Evolutionary conservation across 2,888 invertebrate species (phyloP), one percentile per base, ranked within the genome.

Genomic region (Drosophila parthenogenetica): DNA sequence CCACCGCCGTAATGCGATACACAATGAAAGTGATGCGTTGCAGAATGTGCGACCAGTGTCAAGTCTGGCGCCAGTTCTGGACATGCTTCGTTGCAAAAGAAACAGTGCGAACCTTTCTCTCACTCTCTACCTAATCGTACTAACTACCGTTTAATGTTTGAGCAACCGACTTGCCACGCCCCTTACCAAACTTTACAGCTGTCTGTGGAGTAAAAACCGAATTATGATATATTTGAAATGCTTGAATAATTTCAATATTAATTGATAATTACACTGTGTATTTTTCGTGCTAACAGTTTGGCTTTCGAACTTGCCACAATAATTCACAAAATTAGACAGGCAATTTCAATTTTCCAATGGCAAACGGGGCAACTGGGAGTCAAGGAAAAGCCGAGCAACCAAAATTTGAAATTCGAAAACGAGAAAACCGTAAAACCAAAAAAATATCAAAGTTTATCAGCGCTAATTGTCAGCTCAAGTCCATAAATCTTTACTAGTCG

Each of bases 81-180:
- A 65, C 73, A 87, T 69, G 85, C 89, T 72, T 75, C 73, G 50
- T 14, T 5, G 76, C 68, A 79, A 70, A 80, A 73, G 75, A 65
- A 57, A 64, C 50, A 29, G 70, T 14, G 46, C 51, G 43, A 45
- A 53, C 25, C 54, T 55, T 29, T 46, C 29, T 16, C 54, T 25
- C 60, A 68, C 17, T 19, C 11, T 37, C 57, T 64, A 57, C 59
- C 67, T 76, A 87, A 82, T 87, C 77, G 70, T 10, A 69, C 78
- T 83, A 88, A 84, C 83, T 84, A 88, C 88, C 89, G 83, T 88
- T 88, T 78, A 84, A 88, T 88, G 81, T 88, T 73, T 80, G 75
- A 55, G 39, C 64, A 69, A 40, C n/a, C 53, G 17, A 25, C n/a
- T 11, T 40, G 74, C 43, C 66, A 86, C 87, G 62, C 82, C 82